Conservation (phyloP, 2,797 vertebrate species). For the Masticophis lateralis region DNA sequence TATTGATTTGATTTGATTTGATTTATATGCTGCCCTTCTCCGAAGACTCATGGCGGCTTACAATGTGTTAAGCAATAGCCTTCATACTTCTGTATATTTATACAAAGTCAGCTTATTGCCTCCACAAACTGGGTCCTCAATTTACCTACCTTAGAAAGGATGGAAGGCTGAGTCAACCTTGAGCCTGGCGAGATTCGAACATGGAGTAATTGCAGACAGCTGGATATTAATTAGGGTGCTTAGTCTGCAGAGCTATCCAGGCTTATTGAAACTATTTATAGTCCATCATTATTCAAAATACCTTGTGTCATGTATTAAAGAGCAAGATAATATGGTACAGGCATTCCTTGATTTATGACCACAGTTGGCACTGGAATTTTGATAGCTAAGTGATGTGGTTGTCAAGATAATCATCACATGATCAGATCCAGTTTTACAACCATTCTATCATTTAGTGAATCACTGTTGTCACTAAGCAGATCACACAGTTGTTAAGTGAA, state of each 20-base stretch:
- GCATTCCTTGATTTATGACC: neutral
- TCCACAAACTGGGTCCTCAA: too few relatives aligned
- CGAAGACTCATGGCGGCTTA: too few relatives aligned
- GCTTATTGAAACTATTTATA: neutral
- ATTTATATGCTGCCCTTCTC: too few relatives aligned
- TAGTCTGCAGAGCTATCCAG: too few relatives aligned
- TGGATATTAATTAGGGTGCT: too few relatives aligned
- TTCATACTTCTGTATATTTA: too few relatives aligned
- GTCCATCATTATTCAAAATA: neutral
- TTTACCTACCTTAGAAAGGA: too few relatives aligned
- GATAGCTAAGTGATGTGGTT: neutral
- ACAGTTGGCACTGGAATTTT: neutral
- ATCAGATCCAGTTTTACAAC: neutral
- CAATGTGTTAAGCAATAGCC: too few relatives aligned
- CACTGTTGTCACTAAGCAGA: neutral
- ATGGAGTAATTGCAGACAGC: too few relatives aligned
- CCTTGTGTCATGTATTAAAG: neutral
- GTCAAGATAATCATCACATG: neutral
- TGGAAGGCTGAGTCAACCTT: too few relatives aligned
- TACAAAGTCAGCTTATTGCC: too few relatives aligned
- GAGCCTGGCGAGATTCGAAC: too few relatives aligned
- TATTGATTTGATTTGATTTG: neutral
- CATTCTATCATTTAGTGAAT: neutral
- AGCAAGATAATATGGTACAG: neutral
- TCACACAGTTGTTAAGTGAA: neutral